Base-by-base conservation (phyloP, 2,797 vertebrate species). In the Acomys russatus region DNA sequence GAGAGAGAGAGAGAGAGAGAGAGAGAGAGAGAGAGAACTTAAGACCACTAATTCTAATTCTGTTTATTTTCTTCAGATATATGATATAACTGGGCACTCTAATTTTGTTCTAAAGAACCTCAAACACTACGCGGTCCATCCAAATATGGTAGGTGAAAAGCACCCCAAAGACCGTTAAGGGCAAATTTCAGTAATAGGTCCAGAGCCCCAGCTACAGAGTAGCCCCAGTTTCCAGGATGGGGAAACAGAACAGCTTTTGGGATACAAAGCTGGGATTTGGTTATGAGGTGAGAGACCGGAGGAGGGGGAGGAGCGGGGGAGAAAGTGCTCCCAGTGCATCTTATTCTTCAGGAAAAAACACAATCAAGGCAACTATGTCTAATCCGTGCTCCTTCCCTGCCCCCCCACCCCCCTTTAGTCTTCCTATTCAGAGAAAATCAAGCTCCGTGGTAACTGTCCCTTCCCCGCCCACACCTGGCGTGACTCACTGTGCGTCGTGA, bases 71-170 rank as follows among this genome's bases (percentile, higher is more conserved):
- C 76, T 96, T 88, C 78, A 97, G 97, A 64, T 90, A 64, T 80
- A 61, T 74, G 83, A 95, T n/a, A 9, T 4, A 51, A n/a, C 56
- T 0, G 51, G 66, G 6, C 96, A 44, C 68, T 96, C 96, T 49
- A 96, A 96, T 79, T 97, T 96, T 95, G 94, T 95, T 82, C 83
- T 95, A 17, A 5, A 90, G 87, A 97, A 98, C 14, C 92, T 97
- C 79, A 94, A 0, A 25, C 5, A 95, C 84, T 97, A 96, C 22
- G 28, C 71, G 1, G 59, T 61, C 66, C 97, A 90, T 78, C 97
- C 97, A 83, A 88, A 98, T 83, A 49, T 97, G 97, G 97, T 98
- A 98, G 63, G 97, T 97, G 51, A 56, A 61, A 88, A 88, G 77
- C 59, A 20, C 78, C 66, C 15, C 9, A 51, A n/a, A 3, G 4